Base-by-base conservation (phyloP, 2,797 vertebrate species). In the Fistularia commersonii region DNA sequence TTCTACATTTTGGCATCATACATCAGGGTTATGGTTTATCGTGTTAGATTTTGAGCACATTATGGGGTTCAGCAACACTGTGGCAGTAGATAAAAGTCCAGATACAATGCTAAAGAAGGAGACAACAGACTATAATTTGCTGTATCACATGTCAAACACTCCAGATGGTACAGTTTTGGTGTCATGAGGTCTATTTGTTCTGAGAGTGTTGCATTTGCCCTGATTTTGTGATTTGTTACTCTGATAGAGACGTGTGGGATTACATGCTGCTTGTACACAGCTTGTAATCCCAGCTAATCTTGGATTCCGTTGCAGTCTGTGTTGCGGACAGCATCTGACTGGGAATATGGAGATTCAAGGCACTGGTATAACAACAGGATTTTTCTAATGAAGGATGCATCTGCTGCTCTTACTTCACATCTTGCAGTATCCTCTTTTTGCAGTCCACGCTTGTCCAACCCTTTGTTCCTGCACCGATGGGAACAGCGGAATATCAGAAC, bases 391-490 rank as follows among this genome's bases (percentile, higher is more conserved):
- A 81, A 72, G 38, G 57, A 97, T 97, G 93, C 68, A 73, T 86
- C 72, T 86, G n/a, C 61, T 92, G 64, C 3, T 87, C 50, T 79
- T 72, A 31, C 47, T 91, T 64, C 81, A 84, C 63, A n/a, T 93
- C 47, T 12, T 87, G 54, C 76, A 90, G 47, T 79, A 82, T n/a
- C 47, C 76, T 63, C 61, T 87, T 44, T 75, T 70, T 65, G 76
- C 51, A 47, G 58, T 69, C 35, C 36, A 47, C 15, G 75, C 87
- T 9, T 98, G 95, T 64, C 95, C 95, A 42, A 80, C 87, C 7
- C 86, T 86, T 58, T 98, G 95, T 60, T 83, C 80, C 79, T 98
- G 96, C 7, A 69, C 83, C 36, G 74, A 86, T 57, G 87, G 89
- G 68, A 86, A 81, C 39, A 87, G 88, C 48, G 92, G 86, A 75